Conservation (phyloP, 2,888 invertebrate species). For the Aphidius colemani region DNA sequence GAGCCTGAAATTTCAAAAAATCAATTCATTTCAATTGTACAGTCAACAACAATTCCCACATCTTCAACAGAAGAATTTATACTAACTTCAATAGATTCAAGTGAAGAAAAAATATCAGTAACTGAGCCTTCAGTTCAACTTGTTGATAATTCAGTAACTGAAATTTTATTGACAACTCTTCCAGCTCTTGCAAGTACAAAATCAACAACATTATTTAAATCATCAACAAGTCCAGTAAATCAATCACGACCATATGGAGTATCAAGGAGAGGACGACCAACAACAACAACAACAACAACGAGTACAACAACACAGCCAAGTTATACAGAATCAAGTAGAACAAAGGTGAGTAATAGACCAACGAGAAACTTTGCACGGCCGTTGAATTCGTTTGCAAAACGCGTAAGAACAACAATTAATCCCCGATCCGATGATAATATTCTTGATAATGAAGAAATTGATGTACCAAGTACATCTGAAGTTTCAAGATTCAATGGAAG, state of each 20-base stretch:
- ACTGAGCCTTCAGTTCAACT: slow-evolving; percentile 39
- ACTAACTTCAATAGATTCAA: slow-evolving; percentile 17
- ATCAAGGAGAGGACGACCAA: slow-evolving; percentile 60
- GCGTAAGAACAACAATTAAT: slow-evolving; percentile 43
- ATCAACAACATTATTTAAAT: slow-evolving; percentile 34
- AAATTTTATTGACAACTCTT: slow-evolving; percentile 47
- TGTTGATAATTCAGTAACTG: slow-evolving; percentile 51
- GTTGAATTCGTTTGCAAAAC: slow-evolving; percentile 45
- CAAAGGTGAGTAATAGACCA: slow-evolving; percentile 56
- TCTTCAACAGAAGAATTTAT: slow-evolving; percentile 17
- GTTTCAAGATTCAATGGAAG: slow-evolving; percentile 24
- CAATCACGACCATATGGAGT: slow-evolving; percentile 65
- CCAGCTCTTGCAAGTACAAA: slow-evolving; percentile 30
- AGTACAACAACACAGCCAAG: slow-evolving; percentile 34
- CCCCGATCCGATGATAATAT: slow-evolving; percentile 9
- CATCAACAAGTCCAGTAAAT: slow-evolving; percentile 56
- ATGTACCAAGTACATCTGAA: slow-evolving; percentile 20
- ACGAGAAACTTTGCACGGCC: slow-evolving; percentile 55
- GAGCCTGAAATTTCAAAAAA: too few species aligned
- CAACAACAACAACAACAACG: slow-evolving; percentile 40
- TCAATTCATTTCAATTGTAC: slow-evolving; percentile 27
- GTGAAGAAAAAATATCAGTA: slow-evolving; percentile 19
- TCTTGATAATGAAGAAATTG: slow-evolving; percentile 16
- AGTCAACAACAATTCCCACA: slow-evolving; percentile 34
- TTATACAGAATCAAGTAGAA: slow-evolving; percentile 45